Base-by-base conservation (phyloP, 1,140 invertebrate species). In the Zaprionus gabonicus region DNA sequence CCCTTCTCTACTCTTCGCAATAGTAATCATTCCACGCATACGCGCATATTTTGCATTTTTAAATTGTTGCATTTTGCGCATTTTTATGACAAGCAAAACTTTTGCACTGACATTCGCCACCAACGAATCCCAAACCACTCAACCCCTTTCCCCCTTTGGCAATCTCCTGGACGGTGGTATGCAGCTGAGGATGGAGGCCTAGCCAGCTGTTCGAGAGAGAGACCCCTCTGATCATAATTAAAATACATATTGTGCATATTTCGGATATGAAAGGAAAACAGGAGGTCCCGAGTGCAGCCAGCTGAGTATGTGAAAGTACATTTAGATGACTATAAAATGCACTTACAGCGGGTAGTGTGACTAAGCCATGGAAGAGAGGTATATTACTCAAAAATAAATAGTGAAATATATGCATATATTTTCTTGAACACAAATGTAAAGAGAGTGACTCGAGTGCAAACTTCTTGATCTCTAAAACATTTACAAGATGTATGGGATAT, bases 11-110 rank as follows among this genome's bases (percentile, higher is more conserved):
- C 46, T 25, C 46, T 56, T 56, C 73, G 31, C 63, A 65, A 74
- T 56, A 72, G 36, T 74, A 88, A 88, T 88, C 85, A 88, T 88
- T 88, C 85, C 85, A 73, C 56, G 78, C 85, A 88, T 90, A 85
- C 85, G 85, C 85, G 81, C 85, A 88, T 90, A 88, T 88, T 90
- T 90, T 85, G 85, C 85, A 88, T 88, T 88, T 88, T 90, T 53
- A 85, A 88, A 90, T 88, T 90, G 79, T 85, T 88, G 78, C 85
- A 90, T 85, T 88, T 84, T 63, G 85, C 81, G 85, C 85, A 88
- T 88, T 88, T 88, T 88, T 85, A 88, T 88, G 81, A 85, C 78
- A 88, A 75, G 80, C 67, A 65, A 74, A 86, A 71, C 71, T 72
- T 69, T 74, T 65, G 59, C 65, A 58, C 62, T 71, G 70, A 75